Evolutionary conservation across 2,113 vertebrate genomes (phyloP).

Genomic region (Eupsittula cactorum): DNA sequence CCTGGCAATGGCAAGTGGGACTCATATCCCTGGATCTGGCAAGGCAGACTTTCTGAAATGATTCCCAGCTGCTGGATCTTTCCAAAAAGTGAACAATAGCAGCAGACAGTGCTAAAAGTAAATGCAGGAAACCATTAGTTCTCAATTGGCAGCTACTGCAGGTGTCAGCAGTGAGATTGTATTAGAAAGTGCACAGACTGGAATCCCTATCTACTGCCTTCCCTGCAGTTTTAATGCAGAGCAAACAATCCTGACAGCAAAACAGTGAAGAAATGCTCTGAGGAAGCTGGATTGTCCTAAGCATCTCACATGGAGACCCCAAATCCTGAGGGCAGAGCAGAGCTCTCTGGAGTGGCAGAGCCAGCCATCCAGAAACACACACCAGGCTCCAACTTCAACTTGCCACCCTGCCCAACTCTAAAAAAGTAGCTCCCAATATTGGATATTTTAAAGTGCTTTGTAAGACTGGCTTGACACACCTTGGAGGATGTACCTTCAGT

Average conservation of each 20-base stretch:
- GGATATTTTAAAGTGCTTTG: not conserved
- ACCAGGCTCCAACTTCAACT: not conserved
- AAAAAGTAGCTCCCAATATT: not conserved
- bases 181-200: not conserved
- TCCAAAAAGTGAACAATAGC: constrained; percentile 17
- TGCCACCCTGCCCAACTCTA: accelerated
- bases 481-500: not conserved
- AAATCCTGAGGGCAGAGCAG: not conserved
- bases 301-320: not conserved
- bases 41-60: constrained; percentile 36
- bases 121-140: constrained; percentile 14
- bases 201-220: not conserved
- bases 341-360: accelerated
- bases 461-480: not conserved
- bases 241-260: not conserved
- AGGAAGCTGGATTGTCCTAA: not conserved
- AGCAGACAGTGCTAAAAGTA: constrained; percentile 27
- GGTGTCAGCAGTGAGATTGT: constrained; percentile 8
- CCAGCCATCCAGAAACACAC: not conserved
- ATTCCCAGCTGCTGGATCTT: constrained; percentile 50
- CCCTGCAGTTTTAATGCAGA: accelerated
- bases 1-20: constrained; percentile 31
- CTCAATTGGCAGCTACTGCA: not conserved
- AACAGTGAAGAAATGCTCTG: accelerated
- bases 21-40: constrained; percentile 31